These are phyloP conservation scores for Saxicola maurus DNA, from an alignment of 2,797 vertebrate species.

Conservation along the genomic window DNA sequence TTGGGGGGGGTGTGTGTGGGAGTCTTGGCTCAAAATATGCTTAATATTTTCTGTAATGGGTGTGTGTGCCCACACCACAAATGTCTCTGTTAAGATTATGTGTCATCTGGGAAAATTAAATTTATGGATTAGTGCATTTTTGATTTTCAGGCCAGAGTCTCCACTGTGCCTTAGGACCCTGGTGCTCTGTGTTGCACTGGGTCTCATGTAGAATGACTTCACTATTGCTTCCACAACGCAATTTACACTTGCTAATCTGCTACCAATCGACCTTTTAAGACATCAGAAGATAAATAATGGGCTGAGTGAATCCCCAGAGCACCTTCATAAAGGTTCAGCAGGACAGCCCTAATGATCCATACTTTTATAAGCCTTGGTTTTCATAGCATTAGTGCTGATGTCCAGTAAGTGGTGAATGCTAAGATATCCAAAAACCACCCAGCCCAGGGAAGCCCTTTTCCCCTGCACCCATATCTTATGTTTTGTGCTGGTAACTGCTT, in stretches of 20 bases:
- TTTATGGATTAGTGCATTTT: not conserved
- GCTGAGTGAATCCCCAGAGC: not conserved
- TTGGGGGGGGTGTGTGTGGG: not conserved
- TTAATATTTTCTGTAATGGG: not conserved
- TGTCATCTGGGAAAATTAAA: not conserved
- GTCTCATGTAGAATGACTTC: not conserved
- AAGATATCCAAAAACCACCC: not conserved
- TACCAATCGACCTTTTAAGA: conserved; percentile 11
- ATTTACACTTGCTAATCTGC: conserved; percentile 14
- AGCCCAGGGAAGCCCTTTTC: not conserved
- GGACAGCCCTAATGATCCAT: not conserved
- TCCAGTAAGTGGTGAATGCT: not conserved
- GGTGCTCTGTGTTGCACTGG: not conserved
- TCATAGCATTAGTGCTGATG: not conserved
- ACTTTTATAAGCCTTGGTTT: not conserved
- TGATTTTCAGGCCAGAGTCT: not conserved
- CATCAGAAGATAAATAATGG: not conserved
- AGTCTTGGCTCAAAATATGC: not conserved
- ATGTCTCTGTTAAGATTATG: not conserved
- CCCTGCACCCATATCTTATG: not conserved
- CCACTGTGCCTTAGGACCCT: not conserved
- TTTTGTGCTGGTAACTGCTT: not conserved
- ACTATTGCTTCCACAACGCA: not conserved
- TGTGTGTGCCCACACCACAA: not conserved
- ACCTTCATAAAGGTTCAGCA: not conserved